phyloP scores from a whole-genome alignment of 2,797 vertebrate species.

The Ctenopoma kingsleyae region DNA sequence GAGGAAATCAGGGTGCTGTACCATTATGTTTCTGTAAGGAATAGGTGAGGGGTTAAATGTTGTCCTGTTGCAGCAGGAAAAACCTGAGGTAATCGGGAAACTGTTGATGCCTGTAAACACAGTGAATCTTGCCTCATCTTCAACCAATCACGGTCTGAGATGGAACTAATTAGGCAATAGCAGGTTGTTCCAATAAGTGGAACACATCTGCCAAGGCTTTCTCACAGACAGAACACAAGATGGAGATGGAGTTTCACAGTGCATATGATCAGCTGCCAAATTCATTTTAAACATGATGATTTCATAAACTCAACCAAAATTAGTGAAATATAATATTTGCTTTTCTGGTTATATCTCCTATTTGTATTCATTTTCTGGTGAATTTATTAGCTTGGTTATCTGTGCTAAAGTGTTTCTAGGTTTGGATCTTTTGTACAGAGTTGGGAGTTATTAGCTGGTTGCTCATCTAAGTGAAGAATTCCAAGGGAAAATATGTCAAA shows the following conservation, averaged over 20 bases:
- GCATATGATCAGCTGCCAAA: not conserved
- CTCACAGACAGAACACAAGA: constrained; percentile 28
- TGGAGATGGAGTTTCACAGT: constrained; percentile 7
- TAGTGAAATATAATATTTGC: not conserved
- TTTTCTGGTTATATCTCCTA: not conserved
- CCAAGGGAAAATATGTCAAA: not conserved
- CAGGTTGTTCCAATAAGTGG: constrained; percentile 72
- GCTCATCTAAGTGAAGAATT: not conserved
- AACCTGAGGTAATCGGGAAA: constrained; percentile 72
- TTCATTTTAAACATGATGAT: not conserved
- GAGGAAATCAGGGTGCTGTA: constrained; percentile 13
- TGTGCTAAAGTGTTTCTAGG: not conserved
- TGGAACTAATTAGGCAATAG: constrained; percentile 76
- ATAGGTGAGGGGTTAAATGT: constrained; percentile 62
- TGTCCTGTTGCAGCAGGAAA: constrained; percentile 55
- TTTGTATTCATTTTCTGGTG: not conserved
- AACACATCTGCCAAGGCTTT: constrained; percentile 63
- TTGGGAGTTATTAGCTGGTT: constrained; percentile 3
- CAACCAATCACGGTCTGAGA: constrained; percentile 69
- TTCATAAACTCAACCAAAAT: not conserved
- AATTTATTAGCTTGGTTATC: not conserved
- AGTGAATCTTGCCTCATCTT: constrained; percentile 69
- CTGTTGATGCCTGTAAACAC: constrained; percentile 74
- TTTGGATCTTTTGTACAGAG: not conserved
- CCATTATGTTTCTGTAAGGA: constrained; percentile 26